These are phyloP conservation scores for Laterallus jamaicensis DNA, from an alignment of 2,113 vertebrate species.

Conservation along the genomic window DNA sequence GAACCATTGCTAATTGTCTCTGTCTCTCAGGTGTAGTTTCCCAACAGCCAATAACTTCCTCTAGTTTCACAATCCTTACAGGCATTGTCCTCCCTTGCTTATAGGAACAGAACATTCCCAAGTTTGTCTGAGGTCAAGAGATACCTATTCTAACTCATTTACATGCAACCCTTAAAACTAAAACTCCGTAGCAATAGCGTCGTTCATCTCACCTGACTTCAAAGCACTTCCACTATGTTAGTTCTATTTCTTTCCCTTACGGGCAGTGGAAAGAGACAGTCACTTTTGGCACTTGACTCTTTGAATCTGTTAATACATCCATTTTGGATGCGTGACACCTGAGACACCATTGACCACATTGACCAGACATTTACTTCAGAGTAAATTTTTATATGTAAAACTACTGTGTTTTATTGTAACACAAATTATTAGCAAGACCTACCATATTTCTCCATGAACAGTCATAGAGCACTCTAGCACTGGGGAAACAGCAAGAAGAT, in stretches of 20 bases:
- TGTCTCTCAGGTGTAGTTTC: neutral
- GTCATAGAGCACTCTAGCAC: too few relatives aligned
- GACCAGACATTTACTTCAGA: neutral
- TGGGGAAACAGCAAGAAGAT: neutral
- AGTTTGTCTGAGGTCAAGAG: neutral
- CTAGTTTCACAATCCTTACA: neutral
- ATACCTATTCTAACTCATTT: neutral
- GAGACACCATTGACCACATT: fast-evolving
- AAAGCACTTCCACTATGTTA: neutral
- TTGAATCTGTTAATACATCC: neutral
- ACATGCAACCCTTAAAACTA: neutral
- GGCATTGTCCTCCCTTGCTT: neutral
- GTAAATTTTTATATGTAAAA: neutral
- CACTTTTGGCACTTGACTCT: neutral
- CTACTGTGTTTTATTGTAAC: too few relatives aligned
- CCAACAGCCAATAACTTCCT: neutral
- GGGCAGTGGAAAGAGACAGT: neutral
- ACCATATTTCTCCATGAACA: neutral
- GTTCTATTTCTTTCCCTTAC: neutral
- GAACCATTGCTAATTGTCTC: neutral
- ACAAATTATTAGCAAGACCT: neutral
- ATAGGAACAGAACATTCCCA: neutral
- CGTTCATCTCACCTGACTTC: neutral
- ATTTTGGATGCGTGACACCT: neutral
- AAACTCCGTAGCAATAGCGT: neutral